These are phyloP conservation scores for Eucriotettix oculatus DNA, from an alignment of 2,888 invertebrate species.

Conservation along the genomic window DNA sequence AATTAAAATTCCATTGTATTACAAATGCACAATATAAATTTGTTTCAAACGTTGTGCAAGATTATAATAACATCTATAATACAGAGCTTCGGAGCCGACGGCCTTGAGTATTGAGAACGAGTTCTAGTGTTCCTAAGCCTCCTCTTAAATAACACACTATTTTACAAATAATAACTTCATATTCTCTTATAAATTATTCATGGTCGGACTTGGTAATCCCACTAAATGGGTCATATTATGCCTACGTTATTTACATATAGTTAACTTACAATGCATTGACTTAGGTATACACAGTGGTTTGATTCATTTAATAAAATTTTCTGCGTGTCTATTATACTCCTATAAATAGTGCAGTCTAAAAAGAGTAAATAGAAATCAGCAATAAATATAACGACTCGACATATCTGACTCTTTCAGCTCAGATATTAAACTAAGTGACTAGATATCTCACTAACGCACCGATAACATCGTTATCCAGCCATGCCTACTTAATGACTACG, in stretches of 20 bases:
- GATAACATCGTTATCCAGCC: background rate
- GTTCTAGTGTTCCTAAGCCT: too few relatives aligned
- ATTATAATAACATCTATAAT: background rate
- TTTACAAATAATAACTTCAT: background rate
- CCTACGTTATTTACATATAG: conserved; percentile 2
- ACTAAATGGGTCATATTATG: background rate
- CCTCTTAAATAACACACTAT: background rate
- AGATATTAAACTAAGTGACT: conserved; percentile 3
- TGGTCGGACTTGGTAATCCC: conserved; percentile 4
- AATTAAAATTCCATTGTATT: background rate
- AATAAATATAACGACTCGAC: background rate
- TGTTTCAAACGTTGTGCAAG: background rate
- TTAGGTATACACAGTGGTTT: conserved; percentile 2
- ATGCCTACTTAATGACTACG: background rate
- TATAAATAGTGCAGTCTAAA: conserved; percentile 1
- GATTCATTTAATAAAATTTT: background rate
- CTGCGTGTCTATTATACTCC: background rate
- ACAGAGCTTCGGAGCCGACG: too few relatives aligned
- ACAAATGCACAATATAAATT: background rate
- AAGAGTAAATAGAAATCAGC: background rate
- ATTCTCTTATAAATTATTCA: conserved; percentile 1
- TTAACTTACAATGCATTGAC: conserved; percentile 3
- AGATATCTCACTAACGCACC: conserved; percentile 3
- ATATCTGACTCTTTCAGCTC: background rate
- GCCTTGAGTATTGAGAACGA: too few relatives aligned